Evolutionary conservation across 2,113 vertebrate species (phyloP).

Genomic region (Heterotis niloticus): DNA sequence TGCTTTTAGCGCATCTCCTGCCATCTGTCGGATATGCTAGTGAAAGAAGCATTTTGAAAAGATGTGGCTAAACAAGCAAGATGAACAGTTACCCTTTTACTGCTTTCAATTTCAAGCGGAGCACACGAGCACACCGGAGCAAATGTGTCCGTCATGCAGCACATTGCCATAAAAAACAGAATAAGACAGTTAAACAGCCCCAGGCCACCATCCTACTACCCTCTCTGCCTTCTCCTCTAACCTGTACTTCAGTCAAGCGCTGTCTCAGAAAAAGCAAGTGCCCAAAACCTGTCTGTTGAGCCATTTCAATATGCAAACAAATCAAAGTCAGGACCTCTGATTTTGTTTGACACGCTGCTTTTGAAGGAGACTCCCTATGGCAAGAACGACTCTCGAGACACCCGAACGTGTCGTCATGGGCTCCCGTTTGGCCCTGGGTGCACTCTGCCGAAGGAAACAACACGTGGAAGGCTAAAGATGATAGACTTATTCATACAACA

Average conservation of each 20-base stretch:
- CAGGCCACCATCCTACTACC: background rate
- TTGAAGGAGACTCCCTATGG: background rate
- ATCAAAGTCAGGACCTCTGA: background rate
- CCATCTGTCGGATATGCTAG: conserved; percentile 16
- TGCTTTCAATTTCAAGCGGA: background rate
- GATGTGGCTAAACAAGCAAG: background rate
- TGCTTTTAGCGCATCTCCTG: background rate
- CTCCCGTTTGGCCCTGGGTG: background rate
- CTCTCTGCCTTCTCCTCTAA: background rate
- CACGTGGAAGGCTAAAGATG: background rate
- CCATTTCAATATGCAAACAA: background rate
- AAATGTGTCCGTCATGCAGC: background rate
- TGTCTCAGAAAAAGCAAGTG: background rate
- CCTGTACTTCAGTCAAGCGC: background rate
- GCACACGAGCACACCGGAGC: background rate
- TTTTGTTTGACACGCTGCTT: conserved; percentile 22
- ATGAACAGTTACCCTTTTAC: background rate
- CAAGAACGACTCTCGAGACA: background rate
- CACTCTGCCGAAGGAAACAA: background rate
- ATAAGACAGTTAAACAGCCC: background rate
- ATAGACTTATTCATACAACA: background rate
- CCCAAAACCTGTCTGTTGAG: background rate
- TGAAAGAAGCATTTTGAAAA: background rate
- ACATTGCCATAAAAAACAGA: background rate
- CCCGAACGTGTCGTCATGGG: background rate